Base-by-base conservation (phyloP, 2,797 vertebrate species). In the Alcedo atthis region DNA sequence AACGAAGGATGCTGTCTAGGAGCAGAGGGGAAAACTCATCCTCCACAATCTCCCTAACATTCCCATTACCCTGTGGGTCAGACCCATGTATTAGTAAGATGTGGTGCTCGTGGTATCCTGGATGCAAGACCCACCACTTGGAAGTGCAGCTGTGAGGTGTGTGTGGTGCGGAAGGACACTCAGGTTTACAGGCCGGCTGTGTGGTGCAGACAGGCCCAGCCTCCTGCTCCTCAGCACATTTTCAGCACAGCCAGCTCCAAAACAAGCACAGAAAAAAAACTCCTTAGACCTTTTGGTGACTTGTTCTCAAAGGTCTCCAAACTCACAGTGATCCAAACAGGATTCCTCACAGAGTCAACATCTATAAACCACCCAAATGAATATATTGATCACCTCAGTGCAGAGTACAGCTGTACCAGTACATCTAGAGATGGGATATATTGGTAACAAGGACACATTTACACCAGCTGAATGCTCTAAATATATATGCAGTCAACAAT, bases 401-500 rank as follows among this genome's bases (percentile, higher is more conserved):
- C 15, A 19, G 69, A 53, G 30, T 35, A 82, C 21, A 87, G 57
- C 12, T 69, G 32, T 3, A 83, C 12, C 45, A 43, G 6, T 2
- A 33, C 10, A 62, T 7, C 20, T 10, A n/a, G 30, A 66, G 55
- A 21, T 40, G 76, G 42, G 25, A 58, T 16, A 17, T 5, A 49
- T 22, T 13, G 1, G 24, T 33, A 77, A 61, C n/a, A 20, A 0
- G 1, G 68, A 57, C 5, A 64, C 5, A 45, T 55, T 61, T 24
- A 40, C 14, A 81, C n/a, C 42, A 82, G 35, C 37, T 45, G 11
- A 66, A 69, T 0, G 11, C 32, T 46, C 15, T 2, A 9, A 66
- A 74, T 6, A 9, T 5, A 32, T 1, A 24, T 11, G 10, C 12
- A 45, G n/a, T 14, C 1, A 1, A 19, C 15, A 67, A 12, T n/a